Base-by-base conservation (phyloP, 2,113 vertebrate species). In the Misgurnus mizolepis region DNA sequence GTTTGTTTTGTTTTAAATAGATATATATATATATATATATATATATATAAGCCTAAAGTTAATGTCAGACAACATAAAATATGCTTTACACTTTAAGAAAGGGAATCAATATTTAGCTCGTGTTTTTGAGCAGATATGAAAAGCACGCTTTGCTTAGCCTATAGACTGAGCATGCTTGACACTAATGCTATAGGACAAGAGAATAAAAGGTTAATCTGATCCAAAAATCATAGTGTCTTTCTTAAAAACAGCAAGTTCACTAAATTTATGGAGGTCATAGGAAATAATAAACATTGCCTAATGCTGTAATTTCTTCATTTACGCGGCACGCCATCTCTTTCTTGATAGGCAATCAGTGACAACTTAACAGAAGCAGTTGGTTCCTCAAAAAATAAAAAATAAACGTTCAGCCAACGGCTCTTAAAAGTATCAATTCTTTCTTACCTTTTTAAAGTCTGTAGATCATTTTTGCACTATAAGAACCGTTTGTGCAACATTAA, bases 111-210 rank as follows among this genome's bases (percentile, higher is more conserved):
- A 22, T 6, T 56, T 17, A 18, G 17, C 6, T 61, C 7, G 5
- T 74, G 71, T 45, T 73, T 22, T 10, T 22, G 55, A 73, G 40
- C 15, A 14, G 58, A n/a, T 71, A 58, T 76, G 71, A 61, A 70
- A 73, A 60, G 27, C 27, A 34, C 27, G 27, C 27, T 45, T 47
- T 17, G 49, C 14, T 45, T 47, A 22, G 49, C 14, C 14, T 22
- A 17, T 73, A 67, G 78, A 75, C 61, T 15, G 76, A 67, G 72
- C 50, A 41, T 66, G 50, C 7, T 39, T 67, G 80, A 70, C 69
- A 55, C 53, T 81, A 79, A 86, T 81, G 47, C 76, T 43, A 83
- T 17, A n/a, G 7, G 80, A 83, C 75, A 74, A 47, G 64, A 14
- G 34, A 17, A 81, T 58, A 74, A 83, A 67, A 61, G 66, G 7